Evolutionary conservation across 1,140 invertebrate species (phyloP), one percentile per base, ranked within the genome.

Genomic region (Hypothenemus hampei): DNA sequence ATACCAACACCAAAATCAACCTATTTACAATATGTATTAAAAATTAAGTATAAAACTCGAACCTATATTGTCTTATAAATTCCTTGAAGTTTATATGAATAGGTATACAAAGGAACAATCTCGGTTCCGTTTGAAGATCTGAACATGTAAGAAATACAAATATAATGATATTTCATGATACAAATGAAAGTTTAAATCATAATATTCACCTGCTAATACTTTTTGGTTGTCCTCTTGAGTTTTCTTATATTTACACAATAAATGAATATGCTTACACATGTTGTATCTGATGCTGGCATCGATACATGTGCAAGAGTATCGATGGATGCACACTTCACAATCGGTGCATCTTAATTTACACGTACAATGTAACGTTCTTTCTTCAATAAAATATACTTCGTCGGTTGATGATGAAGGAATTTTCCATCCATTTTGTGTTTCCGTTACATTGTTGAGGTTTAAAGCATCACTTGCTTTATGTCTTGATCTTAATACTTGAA

Each of bases 191-290:
- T n/a, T n/a, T n/a, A n/a, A n/a, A n/a, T n/a, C n/a, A n/a, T n/a
- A n/a, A n/a, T n/a, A n/a, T n/a, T n/a, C n/a, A n/a, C n/a, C n/a
- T n/a, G n/a, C n/a, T n/a, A n/a, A n/a, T n/a, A n/a, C n/a, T n/a
- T n/a, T n/a, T n/a, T n/a, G n/a, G n/a, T n/a, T n/a, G n/a, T n/a
- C n/a, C n/a, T n/a, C n/a, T n/a, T n/a, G n/a, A n/a, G n/a, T n/a
- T n/a, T n/a, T n/a, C n/a, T n/a, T n/a, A n/a, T n/a, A 29, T 16
- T 4, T 50, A 16, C 33, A 50, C 3, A 50, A 2, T 26, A 40
- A 37, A 20, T 50, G 47, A 4, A 50, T n/a, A 39, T 50, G 47
- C n/a, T 50, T 50, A 21, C 47, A 50, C 47, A 50, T 50, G 11
- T 37, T 49, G 33, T 35, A 49, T 49, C 23, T 49, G 18, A 49